Evolutionary conservation across 2,888 invertebrate species (phyloP), one percentile per base, ranked within the genome.

Genomic region (Metellina segmentata): DNA sequence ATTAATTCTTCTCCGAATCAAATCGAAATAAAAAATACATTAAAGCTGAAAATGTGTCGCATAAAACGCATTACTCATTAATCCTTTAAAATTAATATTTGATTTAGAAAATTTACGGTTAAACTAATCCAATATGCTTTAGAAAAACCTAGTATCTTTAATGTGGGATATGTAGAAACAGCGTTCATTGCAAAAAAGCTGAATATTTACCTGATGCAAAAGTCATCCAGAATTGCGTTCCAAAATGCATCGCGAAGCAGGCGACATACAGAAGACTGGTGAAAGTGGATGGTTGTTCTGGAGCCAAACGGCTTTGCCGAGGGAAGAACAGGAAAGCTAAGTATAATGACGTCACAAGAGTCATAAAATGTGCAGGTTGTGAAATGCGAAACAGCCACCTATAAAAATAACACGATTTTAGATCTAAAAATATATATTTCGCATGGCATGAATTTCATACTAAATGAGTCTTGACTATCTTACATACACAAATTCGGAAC

Each of bases 191-290:
- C 34, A 34, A 2, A 34, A 34, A 4, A 34, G 34, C 34, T 34
- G 34, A 34, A 4, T 13, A 8, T 95, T 95, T 95, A 97, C 97
- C 97, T 94, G 98, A 98, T 52, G 98, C 96, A 94, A 98, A 97
- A 11, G 98, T 98, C 97, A 98, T 98, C 98, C 98, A 98, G 93
- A 98, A 96, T 95, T 98, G 98, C 19, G 97, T 96, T 70, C 98
- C 98, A 94, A 98, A 96, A 95, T 98, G 98, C 91, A 96, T 96
- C 93, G 97, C 97, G 94, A 98, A 97, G 11, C 97, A 96, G 0
- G 96, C 96, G 52, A 98, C 96, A 95, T 98, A 98, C 51, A 97
- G 95, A 89, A 98, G 94, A 48, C 93, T 94, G 51, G 93, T 93
- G 48, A 93, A 81, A 6, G 93, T 94, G n/a, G 92, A 90, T 4